These are phyloP conservation scores for Galerucella pusilla DNA, from an alignment of 2,888 invertebrate genomes.

Conservation along the genomic window DNA sequence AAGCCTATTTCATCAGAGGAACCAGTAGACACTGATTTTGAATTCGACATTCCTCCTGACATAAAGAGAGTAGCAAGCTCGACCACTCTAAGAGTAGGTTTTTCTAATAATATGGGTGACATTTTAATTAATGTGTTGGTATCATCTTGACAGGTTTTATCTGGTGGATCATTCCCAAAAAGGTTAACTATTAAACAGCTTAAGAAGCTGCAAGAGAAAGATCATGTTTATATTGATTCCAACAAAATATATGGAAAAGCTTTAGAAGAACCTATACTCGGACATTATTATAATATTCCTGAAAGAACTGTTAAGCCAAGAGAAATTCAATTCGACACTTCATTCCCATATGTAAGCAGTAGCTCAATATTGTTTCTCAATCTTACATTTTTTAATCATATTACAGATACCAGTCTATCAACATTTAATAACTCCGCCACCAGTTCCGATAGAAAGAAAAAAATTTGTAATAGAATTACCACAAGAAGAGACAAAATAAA, in stretches of 20 bases:
- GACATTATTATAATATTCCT: constrained; percentile 70
- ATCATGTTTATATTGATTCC: constrained; percentile 59
- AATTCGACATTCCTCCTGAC: constrained; percentile 77
- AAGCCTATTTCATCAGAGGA: constrained; percentile 59
- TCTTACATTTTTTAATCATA: not conserved
- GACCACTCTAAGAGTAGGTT: constrained; percentile 77
- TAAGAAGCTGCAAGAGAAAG: constrained; percentile 67
- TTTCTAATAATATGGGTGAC: not conserved
- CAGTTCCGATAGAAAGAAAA: constrained; percentile 4
- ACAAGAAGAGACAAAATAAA: not conserved
- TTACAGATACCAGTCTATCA: constrained; percentile 23
- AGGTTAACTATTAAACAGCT: constrained; percentile 66
- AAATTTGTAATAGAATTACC: constrained; percentile 11
- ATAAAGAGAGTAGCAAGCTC: constrained; percentile 79
- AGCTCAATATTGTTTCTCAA: not conserved
- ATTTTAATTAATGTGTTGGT: not conserved
- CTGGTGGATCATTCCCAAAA: constrained; percentile 61
- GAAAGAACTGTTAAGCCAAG: constrained; percentile 66
- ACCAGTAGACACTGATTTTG: constrained; percentile 58
- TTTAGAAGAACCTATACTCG: constrained; percentile 70
- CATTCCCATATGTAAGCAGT: constrained; percentile 68
- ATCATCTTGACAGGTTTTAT: constrained; percentile 55
- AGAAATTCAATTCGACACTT: constrained; percentile 71
- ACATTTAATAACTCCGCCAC: constrained; percentile 36
- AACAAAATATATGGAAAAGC: constrained; percentile 69